Evolutionary conservation across 2,797 vertebrate genomes (phyloP), one percentile per base, ranked within the genome.

Genomic region (Crypturellus tataupa): DNA sequence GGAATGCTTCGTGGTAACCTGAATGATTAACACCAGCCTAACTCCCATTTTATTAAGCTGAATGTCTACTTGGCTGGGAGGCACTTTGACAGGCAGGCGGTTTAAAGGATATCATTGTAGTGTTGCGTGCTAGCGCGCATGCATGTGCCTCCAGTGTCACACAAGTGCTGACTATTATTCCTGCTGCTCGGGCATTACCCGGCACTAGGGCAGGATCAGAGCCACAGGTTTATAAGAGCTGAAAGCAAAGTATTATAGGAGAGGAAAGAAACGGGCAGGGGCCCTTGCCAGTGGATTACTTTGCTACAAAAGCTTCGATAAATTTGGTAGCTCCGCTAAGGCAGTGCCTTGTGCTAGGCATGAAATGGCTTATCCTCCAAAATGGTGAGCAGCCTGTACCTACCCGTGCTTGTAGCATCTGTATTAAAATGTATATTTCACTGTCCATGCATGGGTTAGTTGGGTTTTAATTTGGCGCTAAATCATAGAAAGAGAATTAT

Each of bases 251-350:
- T 25, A 51, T 12, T 29, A 10, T 9, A 1, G 0, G 60, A 42
- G 31, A 16, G 46, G 60, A 11, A 1, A 2, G 20, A 78, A 78
- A 25, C 0, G 2, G 69, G 29, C 24, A 37, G 27, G 23, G 3
- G 3, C 2, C 14, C 62, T 46, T 69, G 62, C 20, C 31, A 4
- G 64, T 2, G 59, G 53, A 13, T 72, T 9, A 9, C 39, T 72
- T 24, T 0, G 0, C 12, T 35, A 33, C 10, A 21, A 16, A 40
- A 18, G 21, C 27, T 25, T 6, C 4, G 29, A 49, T 39, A 25
- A 47, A 55, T 63, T 20, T 14, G 47, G 29, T 31, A 4, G 47
- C 44, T 16, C 23, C 35, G 1, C 20, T 19, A 23, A n/a, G 64
- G 39, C n/a, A 27, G 62, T 53, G 58, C 18, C 40, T 60, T 29